Evolutionary conservation across 2,113 vertebrate species (phyloP).

Genomic region (Nestor notabilis): DNA sequence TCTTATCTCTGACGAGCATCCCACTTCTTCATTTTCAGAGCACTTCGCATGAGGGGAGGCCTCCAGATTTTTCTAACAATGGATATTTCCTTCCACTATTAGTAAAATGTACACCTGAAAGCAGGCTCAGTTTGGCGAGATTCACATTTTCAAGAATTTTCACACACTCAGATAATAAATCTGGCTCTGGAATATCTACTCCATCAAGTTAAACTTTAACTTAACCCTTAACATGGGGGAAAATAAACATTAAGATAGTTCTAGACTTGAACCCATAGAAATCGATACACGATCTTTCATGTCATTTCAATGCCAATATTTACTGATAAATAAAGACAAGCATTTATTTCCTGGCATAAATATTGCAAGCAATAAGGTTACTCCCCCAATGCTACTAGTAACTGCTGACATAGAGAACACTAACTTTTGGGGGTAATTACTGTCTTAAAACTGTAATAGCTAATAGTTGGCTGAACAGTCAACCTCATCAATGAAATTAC

Average conservation of each 20-base stretch:
- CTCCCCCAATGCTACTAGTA: background rate
- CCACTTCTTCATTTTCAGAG: background rate
- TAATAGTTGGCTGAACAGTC: background rate
- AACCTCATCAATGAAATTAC: background rate
- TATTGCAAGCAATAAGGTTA: background rate
- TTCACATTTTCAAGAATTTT: background rate
- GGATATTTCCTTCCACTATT: background rate
- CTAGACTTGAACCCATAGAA: background rate
- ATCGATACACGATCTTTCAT: background rate
- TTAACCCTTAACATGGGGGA: background rate
- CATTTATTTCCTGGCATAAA: background rate
- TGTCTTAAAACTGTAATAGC: background rate
- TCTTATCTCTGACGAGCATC: background rate
- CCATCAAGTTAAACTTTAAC: slow-evolving; percentile 51
- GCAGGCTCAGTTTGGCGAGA: background rate
- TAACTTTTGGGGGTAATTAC: background rate
- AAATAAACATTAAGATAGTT: background rate
- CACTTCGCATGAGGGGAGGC: background rate
- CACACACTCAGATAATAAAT: background rate
- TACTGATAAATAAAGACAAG: background rate
- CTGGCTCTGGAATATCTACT: background rate
- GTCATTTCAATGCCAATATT: background rate
- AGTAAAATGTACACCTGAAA: background rate
- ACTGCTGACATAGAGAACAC: background rate
- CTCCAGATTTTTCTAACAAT: background rate